A percentile compares a stretch with the other conserved stretches of the same genome.
Conservation (phyloP, 1,140 invertebrate species). For the Hydropsyche tenuis region DNA sequence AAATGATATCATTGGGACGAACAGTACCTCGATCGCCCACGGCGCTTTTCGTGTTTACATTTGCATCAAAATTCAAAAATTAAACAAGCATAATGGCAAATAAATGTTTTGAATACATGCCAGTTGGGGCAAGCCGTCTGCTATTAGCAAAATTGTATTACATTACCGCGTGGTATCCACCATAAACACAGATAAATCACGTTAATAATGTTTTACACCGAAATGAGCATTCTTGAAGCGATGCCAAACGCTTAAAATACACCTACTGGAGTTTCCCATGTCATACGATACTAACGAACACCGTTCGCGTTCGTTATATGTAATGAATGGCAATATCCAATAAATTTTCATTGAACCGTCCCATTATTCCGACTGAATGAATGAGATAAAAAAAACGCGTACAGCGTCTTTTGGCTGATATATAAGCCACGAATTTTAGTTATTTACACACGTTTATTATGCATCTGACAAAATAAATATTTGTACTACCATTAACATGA, state of each 20-base stretch:
- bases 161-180: constrained; percentile 40
- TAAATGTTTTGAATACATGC: constrained; percentile 38
- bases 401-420: too few species aligned
- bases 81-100: constrained; percentile 21
- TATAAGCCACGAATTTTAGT: neutral
- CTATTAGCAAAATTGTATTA: constrained; percentile 47
- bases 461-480: constrained; percentile 15
- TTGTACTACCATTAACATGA: constrained; percentile 20
- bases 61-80: constrained; percentile 20
- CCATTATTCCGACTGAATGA: too few species aligned
- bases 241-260: constrained; percentile 44
- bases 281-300: constrained; percentile 21
- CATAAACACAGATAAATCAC: constrained; percentile 44
- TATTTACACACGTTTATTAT: neutral
- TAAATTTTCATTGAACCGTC: too few species aligned
- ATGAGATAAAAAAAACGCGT: too few species aligned
- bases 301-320: neutral
- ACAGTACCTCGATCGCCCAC: neutral
- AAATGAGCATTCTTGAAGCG: constrained; percentile 45
- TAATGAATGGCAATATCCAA: too few species aligned
- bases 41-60: constrained; percentile 12
- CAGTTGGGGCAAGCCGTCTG: constrained; percentile 34
- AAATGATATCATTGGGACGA: neutral
- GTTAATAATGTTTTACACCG: constrained; percentile 47
- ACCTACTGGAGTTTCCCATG: constrained; percentile 10